Base-by-base conservation (phyloP, 2,888 invertebrate species). In the Apocheima hispidaria region DNA sequence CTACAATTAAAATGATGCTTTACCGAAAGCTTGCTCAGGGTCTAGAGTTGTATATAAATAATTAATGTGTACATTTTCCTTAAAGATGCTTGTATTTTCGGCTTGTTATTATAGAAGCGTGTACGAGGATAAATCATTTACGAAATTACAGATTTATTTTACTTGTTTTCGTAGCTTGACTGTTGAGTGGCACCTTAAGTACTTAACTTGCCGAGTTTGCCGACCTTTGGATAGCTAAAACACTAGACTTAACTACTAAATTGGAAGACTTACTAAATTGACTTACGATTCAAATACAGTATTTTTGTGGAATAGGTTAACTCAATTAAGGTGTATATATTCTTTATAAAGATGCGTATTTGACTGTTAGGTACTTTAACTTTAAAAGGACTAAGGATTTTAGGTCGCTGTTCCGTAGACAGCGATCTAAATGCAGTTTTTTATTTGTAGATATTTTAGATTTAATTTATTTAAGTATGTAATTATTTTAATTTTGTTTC, bases 191-290 rank as follows among this genome's bases (percentile, higher is more conserved):
- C 20, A 12, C n/a, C 7, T 41, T 4, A 28, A 16, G 14, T 9
- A 14, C 9, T 26, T 44, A 44, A 46, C 46, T 46, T 46, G 30
- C 20, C 18, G 2, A 46, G 30, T 46, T 30, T n/a, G n/a, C n/a
- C n/a, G n/a, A 46, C 30, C 46, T 46, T 30, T 20, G n/a, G 7
- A 5, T 30, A 33, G 20, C 30, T 33, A 46, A 33, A 33, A 44
- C 44, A 28, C n/a, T n/a, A n/a, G n/a, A n/a, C n/a, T n/a, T n/a
- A n/a, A n/a, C n/a, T 28, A 46, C 33, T 30, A 33, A 46, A 18
- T 20, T 20, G 30, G 14, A n/a, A 20, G 30, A 46, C 18, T 18
- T 46, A 44, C 9, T 44, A 46, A 33, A 46, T 33, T 30, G 12
- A 18, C 12, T 18, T 33, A 33, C 7, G 18, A 46, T 46, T 20